Base-by-base conservation (phyloP, 2,113 vertebrate species). In the Zeus faber region DNA sequence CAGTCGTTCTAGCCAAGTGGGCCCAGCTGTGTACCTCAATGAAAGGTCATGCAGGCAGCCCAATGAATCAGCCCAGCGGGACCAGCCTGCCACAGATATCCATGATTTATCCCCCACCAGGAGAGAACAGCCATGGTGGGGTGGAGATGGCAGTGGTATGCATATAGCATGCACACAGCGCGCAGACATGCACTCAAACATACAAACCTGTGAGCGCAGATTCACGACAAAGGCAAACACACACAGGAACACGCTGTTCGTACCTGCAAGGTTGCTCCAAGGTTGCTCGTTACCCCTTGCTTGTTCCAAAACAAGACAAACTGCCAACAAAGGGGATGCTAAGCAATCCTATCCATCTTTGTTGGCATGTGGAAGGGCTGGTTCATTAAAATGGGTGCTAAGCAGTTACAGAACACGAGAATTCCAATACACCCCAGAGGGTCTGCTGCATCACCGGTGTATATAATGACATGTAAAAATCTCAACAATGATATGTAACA, bases 291-390 rank as follows among this genome's bases (percentile, higher is more conserved):
- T 68, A 55, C 62, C 58, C 24, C 41, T 57, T 59, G 49, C 64
- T 72, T 59, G 7, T 40, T 50, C 58, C 35, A 60, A 87, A 80
- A 58, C 57, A 73, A 85, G 86, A 90, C 82, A 88, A 89, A 86
- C 73, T 65, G 65, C 72, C 75, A 76, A 82, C 72, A 77, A 80
- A 79, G 64, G 16, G n/a, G 53, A 70, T 45, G 72, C 73, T 75
- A 81, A 81, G 77, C 65, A 83, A 35, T 1, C 6, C 66, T 48
- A 84, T 89, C 69, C 70, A 78, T 88, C 84, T 77, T 73, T 33
- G 20, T 10, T 29, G 49, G 40, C n/a, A 3, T 65, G 49, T 53
- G 59, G 40, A 8, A 16, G 44, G 55, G 70, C 49, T 57, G 44
- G 51, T 73, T 69, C 69, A 73, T 79, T 67, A 71, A 72, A 81